A percentile compares a stretch with the other conserved stretches of the same genome.
phyloP scores from a whole-genome alignment of 30 jellyfish, hydroid and myxozoan species.

The Mastigias papua region DNA sequence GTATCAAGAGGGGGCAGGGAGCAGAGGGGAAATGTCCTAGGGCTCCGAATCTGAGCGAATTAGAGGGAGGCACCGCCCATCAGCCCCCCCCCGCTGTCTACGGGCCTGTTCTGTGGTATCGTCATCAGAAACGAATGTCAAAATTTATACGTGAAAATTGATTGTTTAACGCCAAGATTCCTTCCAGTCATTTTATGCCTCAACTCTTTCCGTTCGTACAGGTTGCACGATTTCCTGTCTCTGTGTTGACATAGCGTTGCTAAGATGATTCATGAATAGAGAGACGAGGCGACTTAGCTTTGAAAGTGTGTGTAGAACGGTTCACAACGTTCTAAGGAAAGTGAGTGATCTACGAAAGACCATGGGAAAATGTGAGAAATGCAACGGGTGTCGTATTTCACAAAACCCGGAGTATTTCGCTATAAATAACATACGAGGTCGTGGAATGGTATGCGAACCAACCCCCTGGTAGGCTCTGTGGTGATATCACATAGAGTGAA shows the following conservation, averaged over 20 bases:
- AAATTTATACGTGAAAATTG: too few relatives aligned
- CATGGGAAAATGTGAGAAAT: not conserved
- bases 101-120: too few relatives aligned
- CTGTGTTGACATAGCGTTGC: not conserved
- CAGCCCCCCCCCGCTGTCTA: too few relatives aligned
- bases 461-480: constrained; percentile 35
- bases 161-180: not conserved
- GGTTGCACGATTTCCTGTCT: constrained; percentile 48
- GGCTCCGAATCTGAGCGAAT: too few relatives aligned
- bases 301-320: not conserved
- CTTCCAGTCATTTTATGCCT: not conserved
- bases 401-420: not conserved
- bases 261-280: too few relatives aligned
- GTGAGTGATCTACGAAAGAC: not conserved
- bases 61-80: too few relatives aligned
- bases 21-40: too few relatives aligned
- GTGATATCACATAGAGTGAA: constrained; percentile 10
- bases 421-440: constrained; percentile 21
- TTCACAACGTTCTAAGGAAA: not conserved
- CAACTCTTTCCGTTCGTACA: constrained; percentile 16
- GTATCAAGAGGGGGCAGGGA: too few relatives aligned
- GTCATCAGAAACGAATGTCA: too few relatives aligned
- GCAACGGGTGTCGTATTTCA: not conserved
- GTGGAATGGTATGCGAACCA: not conserved
- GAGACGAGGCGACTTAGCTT: too few relatives aligned